Base-by-base conservation (phyloP, 92 coral and sea anemone species). In the Chrysogorgia sp. region DNA sequence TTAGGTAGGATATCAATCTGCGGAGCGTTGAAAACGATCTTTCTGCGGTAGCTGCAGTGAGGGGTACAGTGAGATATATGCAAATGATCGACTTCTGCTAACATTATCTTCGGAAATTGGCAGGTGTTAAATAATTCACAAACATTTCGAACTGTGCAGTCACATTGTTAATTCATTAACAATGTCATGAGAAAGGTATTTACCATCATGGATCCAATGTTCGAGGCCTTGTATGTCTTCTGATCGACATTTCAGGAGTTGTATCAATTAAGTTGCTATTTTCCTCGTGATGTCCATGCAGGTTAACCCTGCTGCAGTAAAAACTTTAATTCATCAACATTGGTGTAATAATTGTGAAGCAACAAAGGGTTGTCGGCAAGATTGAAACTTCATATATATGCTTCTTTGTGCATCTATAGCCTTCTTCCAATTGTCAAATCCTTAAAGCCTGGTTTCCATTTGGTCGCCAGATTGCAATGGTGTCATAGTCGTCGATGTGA, bases 11-110 rank as follows among this genome's bases (percentile, higher is more conserved):
- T 57, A 14, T 57, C 34, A 57, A 29, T 57, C 63, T 57, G 30
- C 31, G 30, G 34, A 57, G 29, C 8, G 34, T 15, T 29, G 63
- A 57, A 15, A 57, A 57, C 1, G 63, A 23, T 24, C 29, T 24
- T 22, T 22, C 28, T 3, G 63, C 63, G 1, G 63, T 57, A 29
- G 31, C 63, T 23, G 5, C 3, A 23, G 63, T 22, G 33, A 52
- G n/a, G 47, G 63, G 63, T 17, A 71, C 48, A 32, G 63, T 71
- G 2, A 50, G 78, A 55, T 26, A 48, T 32, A 71, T n/a, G 23
- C 78, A 17, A 33, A 71, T 58, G 29, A 58, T 34, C 17, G 30
- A 71, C 63, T 34, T 71, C 63, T 30, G 37, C 15, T 30, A 71
- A 48, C 78, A 71, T 68, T 32, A 28, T 68, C 29, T 41, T 45